Percentiles rank a stretch among this genome's conserved stretches.
Conservation (phyloP, 2,113 vertebrate species). For the Ictalurus punctatus region DNA sequence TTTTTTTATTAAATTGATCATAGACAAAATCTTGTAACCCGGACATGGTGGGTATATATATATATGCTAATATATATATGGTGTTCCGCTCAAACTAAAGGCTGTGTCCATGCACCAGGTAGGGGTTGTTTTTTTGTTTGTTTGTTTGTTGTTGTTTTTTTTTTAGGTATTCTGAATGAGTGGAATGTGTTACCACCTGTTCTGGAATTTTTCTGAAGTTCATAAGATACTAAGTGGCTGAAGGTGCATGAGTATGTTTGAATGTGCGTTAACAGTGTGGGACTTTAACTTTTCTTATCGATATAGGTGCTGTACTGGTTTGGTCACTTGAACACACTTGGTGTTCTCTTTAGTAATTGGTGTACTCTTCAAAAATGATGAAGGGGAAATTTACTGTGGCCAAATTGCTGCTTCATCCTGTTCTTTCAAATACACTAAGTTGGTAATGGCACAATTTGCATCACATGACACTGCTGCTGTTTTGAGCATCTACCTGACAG, state of each 20-base stretch:
- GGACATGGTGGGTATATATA: not conserved
- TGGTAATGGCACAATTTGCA: not conserved
- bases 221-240: not conserved
- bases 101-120: not conserved
- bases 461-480: not conserved
- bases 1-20: not conserved
- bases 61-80: constrained; percentile 6
- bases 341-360: not conserved
- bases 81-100: not conserved
- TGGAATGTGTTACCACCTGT: not conserved
- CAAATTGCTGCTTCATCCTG: not conserved
- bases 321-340: not conserved
- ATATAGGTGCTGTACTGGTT: not conserved
- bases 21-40: not conserved
- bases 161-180: not conserved
- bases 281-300: not conserved
- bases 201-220: not conserved
- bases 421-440: not conserved
- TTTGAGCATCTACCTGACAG: not conserved
- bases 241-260: not conserved
- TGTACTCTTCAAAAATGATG: not conserved
- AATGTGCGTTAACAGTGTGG: not conserved
- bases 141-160: not conserved
- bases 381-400: not conserved
- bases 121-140: not conserved